Base-by-base conservation (phyloP, 2,113 vertebrate species). In the Cettia cetti region DNA sequence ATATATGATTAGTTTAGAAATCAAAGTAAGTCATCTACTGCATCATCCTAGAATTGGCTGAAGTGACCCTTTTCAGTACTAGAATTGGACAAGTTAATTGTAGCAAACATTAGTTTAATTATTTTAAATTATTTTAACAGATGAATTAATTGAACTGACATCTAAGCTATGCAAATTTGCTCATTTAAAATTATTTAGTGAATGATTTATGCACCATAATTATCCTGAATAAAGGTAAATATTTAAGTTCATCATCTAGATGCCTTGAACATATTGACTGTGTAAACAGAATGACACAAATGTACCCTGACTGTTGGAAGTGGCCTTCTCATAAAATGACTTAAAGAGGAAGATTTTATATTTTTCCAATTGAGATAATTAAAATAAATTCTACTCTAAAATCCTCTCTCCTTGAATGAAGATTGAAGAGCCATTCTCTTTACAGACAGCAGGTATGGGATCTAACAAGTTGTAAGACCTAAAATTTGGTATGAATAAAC, bases 151-250 rank as follows among this genome's bases (percentile, higher is more conserved):
- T 93, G 53, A 94, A 91, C 24, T 90, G 77, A 69, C 6, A 65
- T 35, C 33, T 82, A 90, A 92, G 75, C 63, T 90, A 76, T 57
- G 77, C 15, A 94, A 82, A 87, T 95, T 95, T 89, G 42, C 39
- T 89, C 24, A 77, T 83, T 89, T 88, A 13, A 89, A 89, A 60
- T 68, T 71, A 84, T 82, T 93, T 89, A 60, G 22, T 15, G 4
- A 89, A 71, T 64, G 8, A 30, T 54, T 94, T 95, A 50, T 54
- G 40, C 30, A 70, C 33, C 22, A 27, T 79, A 93, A 88, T 88
- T 68, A 82, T 45, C 68, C 26, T 39, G 60, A 89, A 80, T 77
- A 85, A 87, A 79, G 22, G 53, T 45, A 93, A 95, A 89, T 60
- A 40, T 82, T 90, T 68, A 86, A 87, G 74, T 75, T 87, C 64